Evolutionary conservation across 1,140 invertebrate genomes (phyloP), one percentile per base, ranked within the genome.

Genomic region (Drosophila lini): DNA sequence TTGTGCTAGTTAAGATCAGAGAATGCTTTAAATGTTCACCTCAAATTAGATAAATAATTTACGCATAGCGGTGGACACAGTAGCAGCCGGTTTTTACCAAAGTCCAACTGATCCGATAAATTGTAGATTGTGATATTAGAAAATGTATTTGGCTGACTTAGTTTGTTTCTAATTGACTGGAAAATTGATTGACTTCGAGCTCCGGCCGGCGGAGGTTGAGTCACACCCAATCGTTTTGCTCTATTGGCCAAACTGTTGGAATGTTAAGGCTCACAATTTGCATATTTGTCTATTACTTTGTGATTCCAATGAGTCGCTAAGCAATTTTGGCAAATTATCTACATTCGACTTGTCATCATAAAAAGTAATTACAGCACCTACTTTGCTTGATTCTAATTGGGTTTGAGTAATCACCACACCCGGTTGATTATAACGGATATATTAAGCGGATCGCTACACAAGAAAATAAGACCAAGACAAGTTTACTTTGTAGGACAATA

Each of bases 141-240:
- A 68, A 69, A 61, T 67, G 58, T 53, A 34, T 71, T 78, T 71
- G 53, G 67, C 59, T 71, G 58, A 63, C 55, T 74, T 74, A 63
- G 57, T 74, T 62, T 55, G 58, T 57, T 47, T 82, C 68, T 82
- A 82, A 82, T 78, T 82, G 75, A 82, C 79, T 82, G 69, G 56
- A 69, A 63, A 79, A 70, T 83, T 82, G 63, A 79, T 68, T 69
- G 48, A 63, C 38, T 74, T 44, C 62, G 41, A 53, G 68, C 36
- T 52, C 6, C 15, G 22, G 22, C 5, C 32, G 31, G n/a, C 57
- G 19, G 34, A 25, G 32, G 48, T 50, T 62, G 69, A 74, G 58
- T 74, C 69, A 45, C 80, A 44, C 59, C 79, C 67, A 28, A 52
- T 3, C 45, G 22, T 22, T 47, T 42, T 52, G 40, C 28, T 36